A percentile compares a stretch with the other conserved stretches of the same genome.
phyloP scores from a whole-genome alignment of 2,797 vertebrate species.

The Chelmon rostratus region DNA sequence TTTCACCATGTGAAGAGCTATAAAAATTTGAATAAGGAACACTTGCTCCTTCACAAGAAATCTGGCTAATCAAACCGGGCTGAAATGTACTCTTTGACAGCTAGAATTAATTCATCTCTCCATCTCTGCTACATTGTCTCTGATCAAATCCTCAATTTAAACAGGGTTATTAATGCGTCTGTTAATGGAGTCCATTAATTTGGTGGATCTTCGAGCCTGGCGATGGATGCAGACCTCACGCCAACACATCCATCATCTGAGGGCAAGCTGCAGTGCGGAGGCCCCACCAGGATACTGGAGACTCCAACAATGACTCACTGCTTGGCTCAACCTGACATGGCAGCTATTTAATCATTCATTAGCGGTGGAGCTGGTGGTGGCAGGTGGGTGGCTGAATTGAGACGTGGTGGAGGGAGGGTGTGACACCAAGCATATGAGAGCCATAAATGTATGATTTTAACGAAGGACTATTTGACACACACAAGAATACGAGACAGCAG shows the following conservation, averaged over 20 bases:
- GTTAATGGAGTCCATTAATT: slow-evolving; percentile 71
- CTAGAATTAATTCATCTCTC: slow-evolving; percentile 40
- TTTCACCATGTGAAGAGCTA: not conserved
- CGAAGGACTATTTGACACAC: not conserved
- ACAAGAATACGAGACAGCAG: not conserved
- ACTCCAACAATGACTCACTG: slow-evolving; percentile 74
- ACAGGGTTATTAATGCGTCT: slow-evolving; percentile 64
- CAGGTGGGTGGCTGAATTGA: slow-evolving; percentile 50
- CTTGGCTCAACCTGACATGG: slow-evolving; percentile 67
- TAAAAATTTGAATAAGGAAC: slow-evolving; percentile 1
- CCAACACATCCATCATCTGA: slow-evolving; percentile 76
- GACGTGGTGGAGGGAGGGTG: slow-evolving; percentile 1
- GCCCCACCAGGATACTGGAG: slow-evolving; percentile 53
- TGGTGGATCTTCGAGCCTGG: slow-evolving; percentile 59
- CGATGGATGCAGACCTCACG: slow-evolving; percentile 51
- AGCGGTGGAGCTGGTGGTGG: slow-evolving; percentile 28
- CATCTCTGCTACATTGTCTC: slow-evolving; percentile 27
- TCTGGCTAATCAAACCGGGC: slow-evolving; percentile 26
- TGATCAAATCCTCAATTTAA: slow-evolving; percentile 57
- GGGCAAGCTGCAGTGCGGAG: slow-evolving; percentile 47
- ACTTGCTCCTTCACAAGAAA: slow-evolving; percentile 35
- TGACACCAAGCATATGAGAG: slow-evolving; percentile 5
- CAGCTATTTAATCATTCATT: slow-evolving; percentile 76
- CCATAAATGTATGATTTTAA: not conserved
- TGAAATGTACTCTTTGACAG: slow-evolving; percentile 12